These are phyloP conservation scores for Lathronympha strigana DNA, from an alignment of 2,888 invertebrate genomes.

Conservation along the genomic window DNA sequence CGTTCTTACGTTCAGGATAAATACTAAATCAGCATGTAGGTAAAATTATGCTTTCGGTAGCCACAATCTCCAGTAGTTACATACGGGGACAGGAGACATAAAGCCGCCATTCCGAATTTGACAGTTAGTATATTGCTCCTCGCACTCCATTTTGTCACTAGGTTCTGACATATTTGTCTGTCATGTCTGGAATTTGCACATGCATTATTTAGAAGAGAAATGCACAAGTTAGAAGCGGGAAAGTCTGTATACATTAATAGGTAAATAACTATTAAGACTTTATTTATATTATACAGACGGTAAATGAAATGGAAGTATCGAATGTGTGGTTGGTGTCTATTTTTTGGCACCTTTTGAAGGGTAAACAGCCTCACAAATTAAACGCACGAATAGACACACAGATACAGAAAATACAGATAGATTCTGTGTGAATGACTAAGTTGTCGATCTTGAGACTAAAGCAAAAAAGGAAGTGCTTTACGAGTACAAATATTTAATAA, in stretches of 20 bases:
- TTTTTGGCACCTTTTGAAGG: too few relatives aligned
- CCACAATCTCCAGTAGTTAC: slow-evolving; percentile 39
- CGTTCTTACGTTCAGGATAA: not conserved
- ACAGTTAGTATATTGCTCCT: slow-evolving; percentile 44
- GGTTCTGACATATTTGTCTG: slow-evolving; percentile 27
- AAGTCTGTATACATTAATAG: not conserved
- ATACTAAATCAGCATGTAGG: not conserved
- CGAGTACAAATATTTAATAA: not conserved
- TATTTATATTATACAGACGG: too few relatives aligned
- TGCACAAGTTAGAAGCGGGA: not conserved
- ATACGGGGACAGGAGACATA: slow-evolving; percentile 43
- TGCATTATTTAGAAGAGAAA: slow-evolving; percentile 20
- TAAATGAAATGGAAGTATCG: too few relatives aligned
- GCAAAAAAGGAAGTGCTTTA: not conserved
- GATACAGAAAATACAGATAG: too few relatives aligned
- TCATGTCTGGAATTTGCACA: slow-evolving; percentile 15
- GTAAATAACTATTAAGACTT: too few relatives aligned
- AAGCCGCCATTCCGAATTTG: slow-evolving; percentile 48
- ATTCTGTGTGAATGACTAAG: too few relatives aligned
- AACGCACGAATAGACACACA: too few relatives aligned
- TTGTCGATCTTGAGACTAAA: not conserved
- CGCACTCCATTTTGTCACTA: slow-evolving; percentile 29
- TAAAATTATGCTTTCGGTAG: slow-evolving; percentile 27
- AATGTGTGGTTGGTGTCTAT: too few relatives aligned
- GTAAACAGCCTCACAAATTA: too few relatives aligned